Conservation (phyloP, 2,113 vertebrate genomes). For the Microtus pennsylvanicus region DNA sequence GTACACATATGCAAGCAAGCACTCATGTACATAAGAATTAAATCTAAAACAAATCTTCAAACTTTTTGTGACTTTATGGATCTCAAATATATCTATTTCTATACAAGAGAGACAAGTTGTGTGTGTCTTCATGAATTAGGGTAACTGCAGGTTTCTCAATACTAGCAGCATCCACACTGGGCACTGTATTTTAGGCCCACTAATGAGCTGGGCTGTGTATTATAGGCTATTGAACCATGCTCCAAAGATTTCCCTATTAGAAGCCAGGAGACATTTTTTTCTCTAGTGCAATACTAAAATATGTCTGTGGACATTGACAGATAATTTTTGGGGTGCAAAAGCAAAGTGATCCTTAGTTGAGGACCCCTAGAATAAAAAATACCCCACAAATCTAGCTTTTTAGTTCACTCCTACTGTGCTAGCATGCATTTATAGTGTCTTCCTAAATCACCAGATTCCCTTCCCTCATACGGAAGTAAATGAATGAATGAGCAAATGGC, state of each 20-base stretch:
- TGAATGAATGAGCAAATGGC: not conserved
- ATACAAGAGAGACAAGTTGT: slow-evolving; percentile 14
- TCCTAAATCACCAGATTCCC: not conserved
- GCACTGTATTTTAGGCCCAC: not conserved
- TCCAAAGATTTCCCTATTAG: not conserved
- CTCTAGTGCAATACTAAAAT: not conserved
- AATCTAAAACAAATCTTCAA: not conserved
- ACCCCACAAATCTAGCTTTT: not conserved
- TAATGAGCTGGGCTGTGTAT: not conserved
- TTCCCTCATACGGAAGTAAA: not conserved
- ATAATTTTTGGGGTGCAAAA: not conserved
- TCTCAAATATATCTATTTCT: not conserved
- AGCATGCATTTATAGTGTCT: not conserved
- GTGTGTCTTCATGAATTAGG: not conserved
- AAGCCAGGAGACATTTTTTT: not conserved
- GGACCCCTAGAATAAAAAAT: not conserved
- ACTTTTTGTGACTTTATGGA: not conserved
- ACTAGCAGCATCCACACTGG: not conserved
- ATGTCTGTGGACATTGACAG: not conserved
- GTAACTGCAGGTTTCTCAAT: not conserved
- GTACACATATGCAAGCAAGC: not conserved
- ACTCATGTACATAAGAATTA: not conserved
- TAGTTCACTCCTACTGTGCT: not conserved
- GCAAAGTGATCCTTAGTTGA: not conserved
- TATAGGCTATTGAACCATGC: not conserved